These are phyloP conservation scores for Oxycera nigricornis DNA, from an alignment of 2,888 invertebrate species.

Conservation along the genomic window DNA sequence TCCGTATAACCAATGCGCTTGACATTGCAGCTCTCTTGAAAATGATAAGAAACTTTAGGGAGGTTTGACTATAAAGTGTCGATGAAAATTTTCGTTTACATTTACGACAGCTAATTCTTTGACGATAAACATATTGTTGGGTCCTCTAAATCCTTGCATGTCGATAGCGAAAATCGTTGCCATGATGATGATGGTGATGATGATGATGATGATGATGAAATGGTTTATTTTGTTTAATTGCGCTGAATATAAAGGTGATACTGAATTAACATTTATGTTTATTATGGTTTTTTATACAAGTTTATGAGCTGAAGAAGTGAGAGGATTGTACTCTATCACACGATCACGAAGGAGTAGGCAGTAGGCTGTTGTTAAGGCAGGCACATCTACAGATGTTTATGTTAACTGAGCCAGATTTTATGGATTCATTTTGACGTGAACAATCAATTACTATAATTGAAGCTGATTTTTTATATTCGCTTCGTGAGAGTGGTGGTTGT, in stretches of 20 bases:
- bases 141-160: neutral
- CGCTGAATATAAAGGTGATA: too few relatives aligned
- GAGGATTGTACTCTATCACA: too few relatives aligned
- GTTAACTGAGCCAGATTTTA: too few relatives aligned
- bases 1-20: neutral
- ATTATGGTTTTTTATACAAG: neutral
- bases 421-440: too few relatives aligned
- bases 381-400: too few relatives aligned
- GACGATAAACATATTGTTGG: neutral
- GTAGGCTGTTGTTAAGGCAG: too few relatives aligned
- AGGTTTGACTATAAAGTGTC: neutral
- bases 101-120: neutral
- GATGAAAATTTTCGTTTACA: neutral
- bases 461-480: slow-evolving; percentile 42
- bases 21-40: neutral
- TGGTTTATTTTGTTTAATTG: neutral
- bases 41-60: neutral
- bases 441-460: neutral
- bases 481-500: slow-evolving; percentile 46
- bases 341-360: too few relatives aligned
- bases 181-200: neutral
- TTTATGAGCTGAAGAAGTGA: too few relatives aligned
- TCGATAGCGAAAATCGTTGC: neutral
- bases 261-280: neutral
- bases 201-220: neutral